These are phyloP conservation scores for Drosophila insularis DNA, from an alignment of 1,140 invertebrate genomes.

Conservation along the genomic window DNA sequence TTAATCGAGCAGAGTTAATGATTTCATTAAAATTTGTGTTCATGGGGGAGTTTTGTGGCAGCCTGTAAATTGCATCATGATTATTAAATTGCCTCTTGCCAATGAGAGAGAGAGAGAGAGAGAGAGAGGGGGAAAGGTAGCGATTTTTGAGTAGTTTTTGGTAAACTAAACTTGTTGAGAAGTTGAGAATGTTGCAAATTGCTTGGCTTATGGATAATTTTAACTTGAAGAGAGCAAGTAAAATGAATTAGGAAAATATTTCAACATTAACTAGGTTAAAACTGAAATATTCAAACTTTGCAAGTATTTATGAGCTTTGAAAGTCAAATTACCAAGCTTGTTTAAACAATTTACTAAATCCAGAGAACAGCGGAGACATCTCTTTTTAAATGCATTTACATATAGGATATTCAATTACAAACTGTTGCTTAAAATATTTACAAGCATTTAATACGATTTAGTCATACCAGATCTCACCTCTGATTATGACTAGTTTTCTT, in stretches of 20 bases:
- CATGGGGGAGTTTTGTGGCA: background rate
- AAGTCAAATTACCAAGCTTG: too few relatives aligned
- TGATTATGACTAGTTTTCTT: too few relatives aligned
- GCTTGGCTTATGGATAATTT: conserved; percentile 49
- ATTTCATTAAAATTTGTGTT: conserved; percentile 55
- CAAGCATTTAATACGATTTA: too few relatives aligned
- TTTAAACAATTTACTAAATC: too few relatives aligned
- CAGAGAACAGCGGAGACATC: too few relatives aligned
- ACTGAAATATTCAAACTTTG: background rate
- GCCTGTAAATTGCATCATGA: conserved; percentile 67
- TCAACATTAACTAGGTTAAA: background rate
- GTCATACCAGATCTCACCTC: too few relatives aligned
- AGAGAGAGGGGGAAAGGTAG: background rate
- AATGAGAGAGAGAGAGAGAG: background rate
- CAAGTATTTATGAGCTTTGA: too few relatives aligned
- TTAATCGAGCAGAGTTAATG: conserved; percentile 69
- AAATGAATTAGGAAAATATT: background rate
- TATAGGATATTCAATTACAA: too few relatives aligned
- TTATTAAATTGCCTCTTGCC: conserved; percentile 71
- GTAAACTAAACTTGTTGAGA: conserved; percentile 56
- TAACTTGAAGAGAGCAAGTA: background rate
- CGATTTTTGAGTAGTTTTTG: conserved; percentile 29
- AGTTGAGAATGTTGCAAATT: conserved; percentile 73
- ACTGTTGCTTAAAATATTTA: too few relatives aligned
- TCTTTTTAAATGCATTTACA: too few relatives aligned